Percentiles rank a stretch among this genome's conserved stretches.
Conservation (phyloP, 2,888 invertebrate genomes). For the Ernsta delagoae region DNA sequence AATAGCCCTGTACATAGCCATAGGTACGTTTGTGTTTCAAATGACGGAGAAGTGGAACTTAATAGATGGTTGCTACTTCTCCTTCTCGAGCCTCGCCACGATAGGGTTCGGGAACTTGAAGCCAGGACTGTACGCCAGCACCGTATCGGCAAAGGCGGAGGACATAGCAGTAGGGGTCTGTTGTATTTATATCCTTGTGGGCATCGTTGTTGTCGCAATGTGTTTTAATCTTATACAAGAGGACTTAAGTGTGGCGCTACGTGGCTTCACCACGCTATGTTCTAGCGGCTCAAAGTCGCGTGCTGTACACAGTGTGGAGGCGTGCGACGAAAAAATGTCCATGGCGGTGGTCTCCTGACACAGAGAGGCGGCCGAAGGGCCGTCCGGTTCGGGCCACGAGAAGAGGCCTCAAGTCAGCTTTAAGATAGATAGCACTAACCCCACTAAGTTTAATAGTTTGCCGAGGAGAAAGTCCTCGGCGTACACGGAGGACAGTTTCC, state of each 20-base stretch:
- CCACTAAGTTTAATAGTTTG: constrained; percentile 83
- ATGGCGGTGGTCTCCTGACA: constrained; percentile 85
- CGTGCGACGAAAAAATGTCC: constrained; percentile 78
- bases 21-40: constrained; percentile 95
- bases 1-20: constrained; percentile 93
- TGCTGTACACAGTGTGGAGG: constrained; percentile 74
- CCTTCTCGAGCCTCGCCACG: constrained; percentile 91
- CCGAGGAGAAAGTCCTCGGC: constrained; percentile 77
- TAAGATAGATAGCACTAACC: constrained; percentile 68
- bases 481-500: constrained; percentile 80
- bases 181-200: constrained; percentile 92
- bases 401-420: constrained; percentile 67
- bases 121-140: constrained; percentile 86
- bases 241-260: constrained; percentile 81
- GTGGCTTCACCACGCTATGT: constrained; percentile 55
- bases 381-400: constrained; percentile 59
- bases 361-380: constrained; percentile 67
- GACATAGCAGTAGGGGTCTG: constrained; percentile 91
- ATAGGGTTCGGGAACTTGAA: constrained; percentile 93
- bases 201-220: constrained; percentile 94
- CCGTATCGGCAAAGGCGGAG: constrained; percentile 73
- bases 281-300: constrained; percentile 58
- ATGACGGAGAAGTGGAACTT: constrained; percentile 96
- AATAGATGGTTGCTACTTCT: constrained; percentile 93
- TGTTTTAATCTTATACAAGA: constrained; percentile 94